A percentile compares a stretch with the other conserved stretches of the same genome.
phyloP scores from a whole-genome alignment of 2,113 vertebrate genomes.

The Leucopsar rothschildi region DNA sequence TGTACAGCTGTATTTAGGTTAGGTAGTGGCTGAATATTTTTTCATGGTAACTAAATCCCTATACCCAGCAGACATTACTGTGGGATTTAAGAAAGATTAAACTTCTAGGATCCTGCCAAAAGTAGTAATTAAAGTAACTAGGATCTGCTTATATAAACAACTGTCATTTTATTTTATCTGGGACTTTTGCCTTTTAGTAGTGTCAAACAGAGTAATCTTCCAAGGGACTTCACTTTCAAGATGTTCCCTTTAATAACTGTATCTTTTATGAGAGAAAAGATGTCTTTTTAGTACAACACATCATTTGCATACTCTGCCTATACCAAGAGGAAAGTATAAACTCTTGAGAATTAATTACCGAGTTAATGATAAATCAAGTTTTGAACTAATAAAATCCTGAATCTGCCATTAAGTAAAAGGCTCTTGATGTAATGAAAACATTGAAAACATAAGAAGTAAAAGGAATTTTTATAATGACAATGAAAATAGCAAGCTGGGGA shows the following conservation, averaged over 20 bases:
- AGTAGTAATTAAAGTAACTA: constrained; percentile 69
- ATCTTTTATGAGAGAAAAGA: not conserved
- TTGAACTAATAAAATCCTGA: not conserved
- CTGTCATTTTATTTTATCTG: constrained; percentile 57
- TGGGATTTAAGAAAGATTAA: constrained; percentile 66
- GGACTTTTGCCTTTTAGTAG: constrained; percentile 51
- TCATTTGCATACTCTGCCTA: not conserved
- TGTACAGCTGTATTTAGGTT: not conserved
- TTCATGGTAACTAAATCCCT: constrained; percentile 50
- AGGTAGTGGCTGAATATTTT: constrained; percentile 38
- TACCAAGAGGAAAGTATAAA: not conserved
- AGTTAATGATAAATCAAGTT: not conserved
- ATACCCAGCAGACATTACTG: constrained; percentile 51
- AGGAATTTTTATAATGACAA: not conserved
- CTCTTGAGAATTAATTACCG: not conserved
- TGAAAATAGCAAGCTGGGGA: not conserved
- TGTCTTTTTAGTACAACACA: not conserved
- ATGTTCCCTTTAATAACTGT: not conserved
- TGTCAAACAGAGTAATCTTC: constrained; percentile 52
- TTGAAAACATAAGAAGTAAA: not conserved
- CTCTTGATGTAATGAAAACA: not conserved
- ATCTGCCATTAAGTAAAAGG: not conserved
- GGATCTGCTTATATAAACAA: constrained; percentile 65
- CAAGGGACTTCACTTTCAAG: not conserved
- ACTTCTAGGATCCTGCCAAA: constrained; percentile 63